Conservation (phyloP, 2,113 vertebrate species). For the Nibea albiflora region DNA sequence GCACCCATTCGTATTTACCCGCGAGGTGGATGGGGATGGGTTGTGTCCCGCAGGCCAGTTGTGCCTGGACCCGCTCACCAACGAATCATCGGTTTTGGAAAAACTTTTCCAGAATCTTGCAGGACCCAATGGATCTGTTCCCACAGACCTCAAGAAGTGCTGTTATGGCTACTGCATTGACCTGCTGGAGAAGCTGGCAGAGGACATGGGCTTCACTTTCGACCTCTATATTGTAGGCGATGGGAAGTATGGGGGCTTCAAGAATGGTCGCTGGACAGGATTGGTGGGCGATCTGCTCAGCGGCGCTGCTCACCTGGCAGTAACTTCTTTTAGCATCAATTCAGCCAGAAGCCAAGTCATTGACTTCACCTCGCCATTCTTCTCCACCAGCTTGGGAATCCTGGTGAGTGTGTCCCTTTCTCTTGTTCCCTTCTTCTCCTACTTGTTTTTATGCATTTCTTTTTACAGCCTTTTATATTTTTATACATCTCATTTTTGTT, state of each 20-base stretch:
- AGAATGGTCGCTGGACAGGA: constrained; percentile 91
- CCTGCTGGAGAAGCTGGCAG: constrained; percentile 91
- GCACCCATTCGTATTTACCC: constrained; percentile 94
- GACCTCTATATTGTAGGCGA: constrained; percentile 96
- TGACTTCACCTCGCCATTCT: constrained; percentile 98
- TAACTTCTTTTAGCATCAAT: constrained; percentile 97
- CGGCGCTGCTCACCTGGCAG: constrained; percentile 92
- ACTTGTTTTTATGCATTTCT: not conserved
- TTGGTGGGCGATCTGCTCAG: constrained; percentile 94
- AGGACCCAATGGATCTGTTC: constrained; percentile 68
- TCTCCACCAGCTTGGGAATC: constrained; percentile 97
- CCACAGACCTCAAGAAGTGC: constrained; percentile 85
- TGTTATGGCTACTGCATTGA: constrained; percentile 97
- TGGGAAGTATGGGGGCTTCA: constrained; percentile 92
- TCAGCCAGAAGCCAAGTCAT: constrained; percentile 93
- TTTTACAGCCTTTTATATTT: not conserved
- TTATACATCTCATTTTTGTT: constrained; percentile 14
- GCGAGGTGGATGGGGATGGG: constrained; percentile 94
- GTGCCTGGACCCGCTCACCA: constrained; percentile 90
- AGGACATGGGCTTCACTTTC: constrained; percentile 92
- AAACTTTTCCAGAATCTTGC: constrained; percentile 80
- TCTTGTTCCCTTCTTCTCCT: not conserved
- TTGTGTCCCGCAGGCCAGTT: constrained; percentile 93
- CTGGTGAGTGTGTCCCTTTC: constrained; percentile 74
- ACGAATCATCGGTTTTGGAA: constrained; percentile 66